phyloP scores from a whole-genome alignment of 2,113 vertebrate genomes.

The Spermophilus dauricus region DNA sequence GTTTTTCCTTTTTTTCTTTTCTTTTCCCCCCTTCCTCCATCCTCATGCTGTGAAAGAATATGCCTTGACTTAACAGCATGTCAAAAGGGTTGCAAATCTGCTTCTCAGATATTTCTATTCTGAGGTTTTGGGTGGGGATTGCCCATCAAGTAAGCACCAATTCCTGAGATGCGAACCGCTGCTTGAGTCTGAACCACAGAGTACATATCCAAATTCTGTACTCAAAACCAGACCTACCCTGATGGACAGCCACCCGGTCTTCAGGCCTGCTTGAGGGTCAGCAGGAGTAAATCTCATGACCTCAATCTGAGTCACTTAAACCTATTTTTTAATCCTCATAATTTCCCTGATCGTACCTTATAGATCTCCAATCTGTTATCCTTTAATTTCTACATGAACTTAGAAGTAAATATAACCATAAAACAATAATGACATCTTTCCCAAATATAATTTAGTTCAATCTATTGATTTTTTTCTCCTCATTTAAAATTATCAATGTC shows the following conservation, averaged over 20 bases:
- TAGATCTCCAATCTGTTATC: background rate
- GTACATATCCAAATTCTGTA: fast-evolving
- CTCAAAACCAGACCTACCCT: no score
- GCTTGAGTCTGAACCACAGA: fast-evolving
- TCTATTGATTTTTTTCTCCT: slow-evolving; percentile 15
- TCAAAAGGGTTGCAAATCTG: background rate
- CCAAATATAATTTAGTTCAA: slow-evolving; percentile 25
- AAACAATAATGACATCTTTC: slow-evolving; percentile 18
- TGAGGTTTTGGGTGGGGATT: background rate
- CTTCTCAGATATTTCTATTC: background rate
- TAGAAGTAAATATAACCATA: background rate
- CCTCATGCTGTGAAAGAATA: background rate
- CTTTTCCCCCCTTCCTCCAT: background rate
- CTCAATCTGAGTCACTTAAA: background rate
- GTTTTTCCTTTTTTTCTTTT: background rate
- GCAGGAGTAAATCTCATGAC: background rate
- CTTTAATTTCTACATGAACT: slow-evolving; percentile 10
- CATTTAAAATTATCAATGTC: slow-evolving; percentile 46
- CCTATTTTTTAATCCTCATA: background rate
- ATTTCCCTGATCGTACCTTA: background rate
- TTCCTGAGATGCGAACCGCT: background rate
- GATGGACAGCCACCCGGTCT: no score
- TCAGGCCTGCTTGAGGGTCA: background rate
- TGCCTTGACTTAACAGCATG: background rate
- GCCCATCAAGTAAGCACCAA: no score